Percentiles rank a stretch among this genome's conserved stretches.
Conservation (phyloP, 2,888 invertebrate genomes). For the Lasiommata megera region DNA sequence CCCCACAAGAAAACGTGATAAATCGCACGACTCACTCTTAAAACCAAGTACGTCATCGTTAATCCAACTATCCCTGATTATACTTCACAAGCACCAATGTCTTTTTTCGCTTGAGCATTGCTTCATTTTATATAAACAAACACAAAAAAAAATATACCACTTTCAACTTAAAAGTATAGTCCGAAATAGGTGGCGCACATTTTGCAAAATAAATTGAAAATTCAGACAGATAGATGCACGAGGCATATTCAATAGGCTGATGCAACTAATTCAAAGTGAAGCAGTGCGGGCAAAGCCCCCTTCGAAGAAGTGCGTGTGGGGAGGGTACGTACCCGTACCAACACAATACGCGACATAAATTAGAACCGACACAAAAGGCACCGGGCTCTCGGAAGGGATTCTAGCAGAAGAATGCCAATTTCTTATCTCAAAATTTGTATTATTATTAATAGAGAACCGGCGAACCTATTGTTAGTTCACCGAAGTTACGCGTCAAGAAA, state of each 20-base stretch:
- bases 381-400: conserved; percentile 75
- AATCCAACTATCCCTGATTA: conserved; percentile 33
- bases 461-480: conserved; percentile 66
- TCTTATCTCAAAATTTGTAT: conserved; percentile 70
- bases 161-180: not conserved
- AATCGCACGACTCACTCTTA: conserved; percentile 53
- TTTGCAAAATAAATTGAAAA: conserved; percentile 27
- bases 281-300: conserved; percentile 62
- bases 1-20: conserved; percentile 31
- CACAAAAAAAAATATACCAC: not conserved
- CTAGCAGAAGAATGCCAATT: conserved; percentile 76
- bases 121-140: not conserved
- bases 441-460: conserved; percentile 71
- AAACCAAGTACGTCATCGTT: conserved; percentile 58
- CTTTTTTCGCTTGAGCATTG: not conserved
- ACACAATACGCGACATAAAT: conserved; percentile 79
- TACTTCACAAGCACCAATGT: conserved; percentile 14
- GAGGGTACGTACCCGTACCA: conserved; percentile 65
- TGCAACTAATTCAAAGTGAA: conserved; percentile 72
- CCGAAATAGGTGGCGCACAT: not conserved
- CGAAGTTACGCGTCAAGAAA: conserved; percentile 54
- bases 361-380: conserved; percentile 77
- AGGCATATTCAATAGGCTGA: conserved; percentile 62
- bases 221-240: conserved; percentile 48
- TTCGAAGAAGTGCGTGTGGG: conserved; percentile 74